Evolutionary conservation across 2,888 invertebrate genomes (phyloP).

Genomic region (Phyto melanocephala): DNA sequence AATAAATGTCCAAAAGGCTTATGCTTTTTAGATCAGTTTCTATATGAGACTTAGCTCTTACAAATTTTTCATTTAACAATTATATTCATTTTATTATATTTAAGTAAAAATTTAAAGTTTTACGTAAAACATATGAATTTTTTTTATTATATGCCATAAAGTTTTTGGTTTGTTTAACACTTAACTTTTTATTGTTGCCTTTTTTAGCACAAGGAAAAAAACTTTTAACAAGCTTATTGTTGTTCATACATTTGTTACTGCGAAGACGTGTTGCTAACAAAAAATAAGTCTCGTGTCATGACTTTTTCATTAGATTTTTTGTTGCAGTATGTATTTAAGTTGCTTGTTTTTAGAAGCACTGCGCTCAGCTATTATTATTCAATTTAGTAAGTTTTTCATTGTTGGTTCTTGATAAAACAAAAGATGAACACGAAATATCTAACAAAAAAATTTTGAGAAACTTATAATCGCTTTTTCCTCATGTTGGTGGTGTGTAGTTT

Average conservation of each 20-base stretch:
- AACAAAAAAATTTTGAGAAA: slow-evolving; percentile 27
- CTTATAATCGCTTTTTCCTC: not conserved
- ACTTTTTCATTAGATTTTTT: slow-evolving; percentile 51
- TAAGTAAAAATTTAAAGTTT: not conserved
- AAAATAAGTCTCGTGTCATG: slow-evolving; percentile 44
- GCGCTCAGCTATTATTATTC: slow-evolving; percentile 52
- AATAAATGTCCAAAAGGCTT: slow-evolving; percentile 81
- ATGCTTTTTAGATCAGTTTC: slow-evolving; percentile 81
- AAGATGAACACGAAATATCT: slow-evolving; percentile 1
- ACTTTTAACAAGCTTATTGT: not conserved
- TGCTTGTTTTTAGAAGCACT: slow-evolving; percentile 13
- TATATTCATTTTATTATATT: too few relatives aligned
- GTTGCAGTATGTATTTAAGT: not conserved
- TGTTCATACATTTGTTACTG: not conserved
- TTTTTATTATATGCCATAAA: not conserved
- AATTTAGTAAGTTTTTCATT: slow-evolving; percentile 38
- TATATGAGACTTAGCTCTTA: slow-evolving; percentile 32
- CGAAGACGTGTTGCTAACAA: slow-evolving; percentile 2
- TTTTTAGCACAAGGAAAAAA: not conserved
- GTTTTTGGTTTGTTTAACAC: not conserved
- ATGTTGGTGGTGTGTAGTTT: not conserved
- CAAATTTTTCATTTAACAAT: too few relatives aligned
- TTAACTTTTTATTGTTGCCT: too few relatives aligned
- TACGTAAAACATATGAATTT: not conserved
- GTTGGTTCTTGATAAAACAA: slow-evolving; percentile 4